Base-by-base conservation (phyloP, 2,113 vertebrate genomes). In the Petaurus breviceps region DNA sequence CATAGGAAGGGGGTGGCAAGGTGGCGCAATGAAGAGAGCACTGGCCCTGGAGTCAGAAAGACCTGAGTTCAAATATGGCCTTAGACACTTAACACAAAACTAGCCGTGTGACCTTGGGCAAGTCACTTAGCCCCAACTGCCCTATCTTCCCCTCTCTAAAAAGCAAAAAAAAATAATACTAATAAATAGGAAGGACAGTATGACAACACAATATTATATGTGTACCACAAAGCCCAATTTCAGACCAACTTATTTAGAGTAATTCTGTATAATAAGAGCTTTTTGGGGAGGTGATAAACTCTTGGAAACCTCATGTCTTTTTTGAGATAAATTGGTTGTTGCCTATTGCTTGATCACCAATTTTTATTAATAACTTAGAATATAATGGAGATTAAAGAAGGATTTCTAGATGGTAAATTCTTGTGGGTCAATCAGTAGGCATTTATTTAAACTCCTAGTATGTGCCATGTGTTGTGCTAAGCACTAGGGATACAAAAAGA, bases 331-430 rank as follows among this genome's bases (percentile, higher is more conserved):
- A 47, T 96, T 93, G 68, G 49, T 43, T 96, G 91, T 95, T 93
- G 57, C 90, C 4, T 93, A 3, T 94, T 95, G 10, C 12, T 6
- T 51, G 93, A 51, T 95, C 7, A 94, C 46, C 5, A 93, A 55
- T 31, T 77, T 96, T 93, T 89, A 55, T 89, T 91, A 95, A 50
- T 95, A 94, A 91, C 90, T 94, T 90, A 43, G 84, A 91, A 49
- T 95, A 52, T 90, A 95, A 93, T 57, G 61, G 55, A 93, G 51
- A 89, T 49, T 19, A 8, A 94, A 50, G 61, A 93, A 10, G 31
- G 90, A 31, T 95, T 97, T 95, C 25, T 96, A 91, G 43, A 46
- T 31, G 68, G 54, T 50, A 43, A 28, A 23, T 89, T 93, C 89
- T 46, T 52, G 28, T 53, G 93, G 94, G 68, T 55, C n/a, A 84